Evolutionary conservation across 2,113 vertebrate species (phyloP), one percentile per base, ranked within the genome.

Genomic region (Leucosticte australis): DNA sequence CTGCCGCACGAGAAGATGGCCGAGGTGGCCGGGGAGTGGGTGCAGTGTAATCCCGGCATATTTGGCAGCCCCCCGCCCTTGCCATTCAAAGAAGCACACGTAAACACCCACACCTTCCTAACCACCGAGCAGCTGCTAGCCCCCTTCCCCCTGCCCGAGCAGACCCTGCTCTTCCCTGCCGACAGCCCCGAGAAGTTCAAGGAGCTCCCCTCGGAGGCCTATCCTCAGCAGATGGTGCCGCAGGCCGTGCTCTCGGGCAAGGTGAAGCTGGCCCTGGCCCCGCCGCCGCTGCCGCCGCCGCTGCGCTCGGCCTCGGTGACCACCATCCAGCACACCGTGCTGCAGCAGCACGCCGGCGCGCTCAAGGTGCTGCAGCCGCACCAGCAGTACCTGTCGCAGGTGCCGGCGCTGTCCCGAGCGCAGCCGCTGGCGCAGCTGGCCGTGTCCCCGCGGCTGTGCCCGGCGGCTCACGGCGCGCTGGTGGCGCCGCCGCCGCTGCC

Each of bases 241-340:
- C 98, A 98, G 7, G 95, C 82, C 80, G 21, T 97, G 85, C 93
- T 99, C 81, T 89, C 98, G 15, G 95, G 70, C 95, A 98, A 98
- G 73, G 94, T 98, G 91, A 99, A 98, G 79, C 89, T 98, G 6
- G 74, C 98, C 15, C 97, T 98, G 28, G 95, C 98, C 14, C 55
- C 98, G 1, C 39, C 98, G 70, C 96, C 98, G 47, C 83, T 30
- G 50, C 50, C 50, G 95, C 97, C 97, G 3, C 97, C 98, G 13
- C 70, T 98, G 7, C 91, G 98, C 83, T 98, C 98, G 92, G 97
- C 98, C 96, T 98, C 99, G 2, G 96, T 99, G 18, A 98, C 98
- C 89, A 98, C 98, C 3, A 97, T 99, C 87, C 98, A 98, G 17
- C 98, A 98, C 95, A 98, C 98, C 8, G 79, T 99, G 69, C 93